A percentile compares a stretch with the other conserved stretches of the same genome.
Conservation (phyloP, 2,888 invertebrate genomes). For the Trichacis sp. region DNA sequence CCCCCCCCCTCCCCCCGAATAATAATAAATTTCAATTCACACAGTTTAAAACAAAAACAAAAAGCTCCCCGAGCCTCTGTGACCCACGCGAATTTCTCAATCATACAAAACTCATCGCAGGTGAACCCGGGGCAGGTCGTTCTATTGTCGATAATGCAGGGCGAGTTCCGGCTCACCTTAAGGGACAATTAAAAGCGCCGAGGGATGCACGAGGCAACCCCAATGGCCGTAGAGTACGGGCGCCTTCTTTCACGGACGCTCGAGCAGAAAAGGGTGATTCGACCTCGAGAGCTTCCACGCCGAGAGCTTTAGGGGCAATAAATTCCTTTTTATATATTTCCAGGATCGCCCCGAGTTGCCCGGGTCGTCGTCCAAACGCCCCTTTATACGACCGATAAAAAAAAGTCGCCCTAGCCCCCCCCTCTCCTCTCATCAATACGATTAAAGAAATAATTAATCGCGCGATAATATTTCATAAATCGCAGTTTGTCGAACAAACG, state of each 20-base stretch:
- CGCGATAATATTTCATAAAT: too few relatives aligned
- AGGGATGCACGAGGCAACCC: constrained; percentile 55
- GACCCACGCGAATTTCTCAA: neutral
- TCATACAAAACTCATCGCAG: neutral
- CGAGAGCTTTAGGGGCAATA: neutral
- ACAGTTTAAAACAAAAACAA: too few relatives aligned
- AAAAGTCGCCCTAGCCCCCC: too few relatives aligned
- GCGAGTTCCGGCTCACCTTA: neutral
- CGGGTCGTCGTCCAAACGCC: too few relatives aligned
- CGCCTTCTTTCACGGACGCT: constrained; percentile 58
- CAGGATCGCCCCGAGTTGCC: too few relatives aligned
- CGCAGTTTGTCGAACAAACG: neutral
- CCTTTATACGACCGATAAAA: too few relatives aligned
- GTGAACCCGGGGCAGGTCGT: constrained; percentile 8
- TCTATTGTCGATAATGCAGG: neutral
- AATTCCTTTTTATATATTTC: neutral
- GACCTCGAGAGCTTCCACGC: constrained; percentile 58
- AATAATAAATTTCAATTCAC: too few relatives aligned
- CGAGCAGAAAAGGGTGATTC: constrained; percentile 66
- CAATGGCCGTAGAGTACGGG: constrained; percentile 51
- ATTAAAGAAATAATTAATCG: too few relatives aligned
- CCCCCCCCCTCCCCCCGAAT: too few relatives aligned
- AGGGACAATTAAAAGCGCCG: constrained; percentile 46
- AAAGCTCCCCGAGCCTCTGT: too few relatives aligned
- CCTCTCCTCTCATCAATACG: too few relatives aligned